Conservation (phyloP, 1,140 invertebrate species). For the Eupristina koningsbergeri region DNA sequence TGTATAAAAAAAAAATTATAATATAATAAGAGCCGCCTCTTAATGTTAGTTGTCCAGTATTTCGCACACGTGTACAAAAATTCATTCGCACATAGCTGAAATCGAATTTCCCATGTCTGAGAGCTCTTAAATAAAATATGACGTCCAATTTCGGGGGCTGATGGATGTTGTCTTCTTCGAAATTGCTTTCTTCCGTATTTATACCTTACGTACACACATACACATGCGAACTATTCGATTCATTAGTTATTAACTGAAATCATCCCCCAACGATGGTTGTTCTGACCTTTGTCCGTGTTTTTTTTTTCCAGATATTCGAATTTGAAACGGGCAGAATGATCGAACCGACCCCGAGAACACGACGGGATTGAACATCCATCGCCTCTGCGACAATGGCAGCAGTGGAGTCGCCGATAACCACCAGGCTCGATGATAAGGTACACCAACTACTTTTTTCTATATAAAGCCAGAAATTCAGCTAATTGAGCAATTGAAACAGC, state of each 20-base stretch:
- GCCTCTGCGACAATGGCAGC: not conserved
- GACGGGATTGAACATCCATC: slow-evolving; percentile 4
- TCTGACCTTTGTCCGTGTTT: slow-evolving; percentile 22
- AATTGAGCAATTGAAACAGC: no score
- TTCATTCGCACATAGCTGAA: not conserved
- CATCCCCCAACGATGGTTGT: not conserved
- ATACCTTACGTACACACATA: no score
- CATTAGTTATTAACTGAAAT: not conserved
- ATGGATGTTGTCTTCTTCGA: not conserved
- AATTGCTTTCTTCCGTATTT: slow-evolving; percentile 15
- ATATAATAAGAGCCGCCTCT: not conserved
- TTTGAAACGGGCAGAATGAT: slow-evolving; percentile 18
- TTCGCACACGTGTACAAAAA: not conserved
- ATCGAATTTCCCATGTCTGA: not conserved
- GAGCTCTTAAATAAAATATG: not conserved
- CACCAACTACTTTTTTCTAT: not conserved
- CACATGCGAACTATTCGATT: not conserved
- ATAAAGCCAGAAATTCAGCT: no score
- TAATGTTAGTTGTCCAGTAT: not conserved
- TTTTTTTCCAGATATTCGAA: slow-evolving; percentile 20
- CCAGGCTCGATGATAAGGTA: slow-evolving; percentile 27
- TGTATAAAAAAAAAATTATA: no score
- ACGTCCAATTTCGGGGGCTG: not conserved
- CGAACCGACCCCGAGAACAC: not conserved
- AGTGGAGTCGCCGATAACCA: slow-evolving; percentile 22